phyloP scores from a whole-genome alignment of 2,888 invertebrate genomes.

The Tetheella fluctuosa region DNA sequence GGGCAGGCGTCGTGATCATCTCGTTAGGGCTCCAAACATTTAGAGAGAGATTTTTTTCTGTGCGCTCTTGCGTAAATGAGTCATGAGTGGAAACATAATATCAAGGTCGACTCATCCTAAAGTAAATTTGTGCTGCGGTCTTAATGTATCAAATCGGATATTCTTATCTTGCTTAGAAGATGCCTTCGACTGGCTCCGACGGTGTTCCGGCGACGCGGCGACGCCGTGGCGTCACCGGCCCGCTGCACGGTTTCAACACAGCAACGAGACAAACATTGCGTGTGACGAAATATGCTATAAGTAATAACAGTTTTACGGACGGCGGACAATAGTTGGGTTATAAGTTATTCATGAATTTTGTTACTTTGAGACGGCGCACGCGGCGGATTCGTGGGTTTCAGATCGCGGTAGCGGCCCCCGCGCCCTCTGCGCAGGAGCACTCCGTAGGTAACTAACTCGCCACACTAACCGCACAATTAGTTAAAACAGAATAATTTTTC shows the following conservation, averaged over 20 bases:
- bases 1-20: constrained; percentile 26
- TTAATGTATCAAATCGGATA: constrained; percentile 68
- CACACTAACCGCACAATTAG: too few relatives aligned
- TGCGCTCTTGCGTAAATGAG: constrained; percentile 33
- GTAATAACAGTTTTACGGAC: constrained; percentile 3
- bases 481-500: too few relatives aligned
- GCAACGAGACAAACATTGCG: constrained; percentile 1
- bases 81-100: constrained; percentile 41
- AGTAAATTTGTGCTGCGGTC: constrained; percentile 67
- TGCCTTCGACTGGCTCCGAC: constrained; percentile 24
- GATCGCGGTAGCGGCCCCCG: background rate
- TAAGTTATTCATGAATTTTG: constrained; percentile 8
- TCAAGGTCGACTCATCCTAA: constrained; percentile 63
- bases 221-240: background rate
- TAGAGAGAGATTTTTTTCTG: constrained; percentile 25
- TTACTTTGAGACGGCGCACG: background rate
- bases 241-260: background rate
- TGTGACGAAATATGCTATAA: constrained; percentile 8
- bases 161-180: constrained; percentile 52
- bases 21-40: constrained; percentile 31
- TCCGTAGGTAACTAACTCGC: too few relatives aligned
- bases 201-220: constrained; percentile 23
- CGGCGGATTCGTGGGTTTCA: background rate
- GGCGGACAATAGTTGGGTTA: constrained; percentile 1
- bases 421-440: background rate